A percentile compares a stretch with the other conserved stretches of the same genome.
Evolutionary conservation across 2,888 invertebrate species (phyloP).

Genomic region (Lycocerus yunnanus): DNA sequence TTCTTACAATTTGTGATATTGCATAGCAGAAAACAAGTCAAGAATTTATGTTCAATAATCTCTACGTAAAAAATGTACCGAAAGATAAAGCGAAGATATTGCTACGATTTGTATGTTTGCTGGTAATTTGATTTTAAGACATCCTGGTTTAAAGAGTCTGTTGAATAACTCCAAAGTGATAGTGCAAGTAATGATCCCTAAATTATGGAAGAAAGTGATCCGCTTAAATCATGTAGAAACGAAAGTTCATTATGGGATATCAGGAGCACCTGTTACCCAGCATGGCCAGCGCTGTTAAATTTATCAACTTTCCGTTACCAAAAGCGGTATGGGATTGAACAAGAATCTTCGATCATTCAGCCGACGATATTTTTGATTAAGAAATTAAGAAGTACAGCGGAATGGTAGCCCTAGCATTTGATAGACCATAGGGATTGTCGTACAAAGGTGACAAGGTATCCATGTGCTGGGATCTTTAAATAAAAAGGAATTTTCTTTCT

Average conservation of each 20-base stretch:
- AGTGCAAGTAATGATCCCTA: conserved; percentile 77
- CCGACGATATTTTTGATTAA: conserved; percentile 73
- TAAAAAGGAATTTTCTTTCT: not conserved
- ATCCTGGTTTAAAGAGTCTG: conserved; percentile 77
- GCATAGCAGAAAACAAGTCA: no score
- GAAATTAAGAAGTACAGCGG: conserved; percentile 77
- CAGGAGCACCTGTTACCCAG: conserved; percentile 74
- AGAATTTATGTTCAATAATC: no score
- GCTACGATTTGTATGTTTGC: no score
- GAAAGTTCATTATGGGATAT: conserved; percentile 95
- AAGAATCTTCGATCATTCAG: conserved; percentile 66
- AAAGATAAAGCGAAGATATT: no score
- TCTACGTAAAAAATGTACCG: no score
- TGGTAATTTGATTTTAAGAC: conserved; percentile 63
- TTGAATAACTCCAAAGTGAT: conserved; percentile 60
- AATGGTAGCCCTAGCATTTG: conserved; percentile 76
- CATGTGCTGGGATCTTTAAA: conserved; percentile 67
- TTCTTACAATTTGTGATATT: conserved; percentile 2
- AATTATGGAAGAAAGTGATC: conserved; percentile 80
- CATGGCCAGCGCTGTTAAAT: conserved; percentile 73
- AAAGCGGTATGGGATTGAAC: conserved; percentile 71
- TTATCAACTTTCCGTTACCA: conserved; percentile 70
- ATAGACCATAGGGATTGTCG: conserved; percentile 67
- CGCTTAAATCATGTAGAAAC: conserved; percentile 77
- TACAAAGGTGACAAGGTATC: conserved; percentile 65